Evolutionary conservation across 2,113 vertebrate species (phyloP).

Genomic region (Sinocyclocheilus anophthalmus): DNA sequence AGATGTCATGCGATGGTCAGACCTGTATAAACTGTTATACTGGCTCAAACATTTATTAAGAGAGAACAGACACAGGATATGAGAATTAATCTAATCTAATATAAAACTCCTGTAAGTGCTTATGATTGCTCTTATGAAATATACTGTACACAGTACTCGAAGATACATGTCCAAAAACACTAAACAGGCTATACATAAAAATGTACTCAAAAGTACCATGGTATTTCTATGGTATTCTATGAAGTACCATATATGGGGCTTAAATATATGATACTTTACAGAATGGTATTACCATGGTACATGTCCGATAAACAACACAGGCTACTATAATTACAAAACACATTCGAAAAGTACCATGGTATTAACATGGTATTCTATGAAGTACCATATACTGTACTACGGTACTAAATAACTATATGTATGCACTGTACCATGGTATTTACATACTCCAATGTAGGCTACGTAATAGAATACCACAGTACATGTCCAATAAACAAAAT

Average conservation of each 20-base stretch:
- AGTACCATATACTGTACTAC: no score
- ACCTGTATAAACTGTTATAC: neutral
- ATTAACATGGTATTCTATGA: neutral
- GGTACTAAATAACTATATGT: neutral
- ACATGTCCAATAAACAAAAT: neutral
- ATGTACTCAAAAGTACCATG: neutral
- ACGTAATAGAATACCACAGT: neutral
- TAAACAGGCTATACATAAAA: neutral
- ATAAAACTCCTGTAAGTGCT: no score
- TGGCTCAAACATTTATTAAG: neutral
- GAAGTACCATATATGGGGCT: neutral
- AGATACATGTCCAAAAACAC: no score
- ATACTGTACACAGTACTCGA: no score
- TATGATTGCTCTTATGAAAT: no score
- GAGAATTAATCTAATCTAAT: neutral
- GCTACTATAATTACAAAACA: neutral
- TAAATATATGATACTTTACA: neutral
- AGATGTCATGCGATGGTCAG: neutral
- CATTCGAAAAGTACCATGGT: neutral
- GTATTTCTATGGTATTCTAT: neutral
- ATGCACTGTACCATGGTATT: neutral
- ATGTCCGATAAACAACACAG: neutral
- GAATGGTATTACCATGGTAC: neutral
- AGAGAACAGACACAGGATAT: neutral
- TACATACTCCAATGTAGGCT: neutral